Percentiles rank a stretch among this genome's conserved stretches.
Evolutionary conservation across 1,140 invertebrate genomes (phyloP).

Genomic region (Proctacanthus coquilletti): DNA sequence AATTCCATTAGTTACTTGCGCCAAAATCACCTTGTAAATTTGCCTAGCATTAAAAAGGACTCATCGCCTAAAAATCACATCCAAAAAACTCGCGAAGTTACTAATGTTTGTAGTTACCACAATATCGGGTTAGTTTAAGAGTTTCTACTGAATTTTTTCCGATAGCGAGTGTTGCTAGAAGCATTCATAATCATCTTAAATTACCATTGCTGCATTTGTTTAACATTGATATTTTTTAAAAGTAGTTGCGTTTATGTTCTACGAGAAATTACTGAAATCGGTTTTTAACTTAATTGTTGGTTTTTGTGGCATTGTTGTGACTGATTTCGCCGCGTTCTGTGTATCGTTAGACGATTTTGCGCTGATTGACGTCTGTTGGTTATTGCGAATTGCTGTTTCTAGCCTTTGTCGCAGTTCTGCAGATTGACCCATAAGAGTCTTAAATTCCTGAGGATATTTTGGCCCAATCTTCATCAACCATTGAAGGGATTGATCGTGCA

Average conservation of each 20-base stretch:
- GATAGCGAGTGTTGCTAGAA: no score
- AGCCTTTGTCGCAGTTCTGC: slow-evolving; percentile 62
- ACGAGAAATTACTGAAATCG: slow-evolving; percentile 81
- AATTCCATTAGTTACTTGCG: no score
- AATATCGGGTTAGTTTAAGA: no score
- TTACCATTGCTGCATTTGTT: no score
- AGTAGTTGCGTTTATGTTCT: slow-evolving; percentile 7
- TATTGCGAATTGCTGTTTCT: slow-evolving; percentile 69
- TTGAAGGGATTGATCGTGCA: slow-evolving; percentile 77
- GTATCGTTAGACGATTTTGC: slow-evolving; percentile 30
- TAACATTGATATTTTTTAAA: no score
- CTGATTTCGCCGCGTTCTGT: slow-evolving; percentile 24
- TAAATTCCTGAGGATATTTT: slow-evolving; percentile 85
- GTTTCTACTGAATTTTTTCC: no score
- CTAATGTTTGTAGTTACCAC: no score
- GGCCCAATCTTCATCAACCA: slow-evolving; percentile 83
- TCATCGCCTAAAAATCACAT: no score
- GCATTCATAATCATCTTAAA: no score
- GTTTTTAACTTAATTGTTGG: slow-evolving; percentile 90
- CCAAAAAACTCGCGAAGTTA: no score
- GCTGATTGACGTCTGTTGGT: slow-evolving; percentile 40
- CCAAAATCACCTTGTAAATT: no score
- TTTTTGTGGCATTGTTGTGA: slow-evolving; percentile 36
- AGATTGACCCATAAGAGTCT: slow-evolving; percentile 70
- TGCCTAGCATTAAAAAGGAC: no score